Percentiles rank a stretch among this genome's conserved stretches.
Evolutionary conservation across 64 coral and sea anemone species (phyloP).

Genomic region (Montipora sp.): DNA sequence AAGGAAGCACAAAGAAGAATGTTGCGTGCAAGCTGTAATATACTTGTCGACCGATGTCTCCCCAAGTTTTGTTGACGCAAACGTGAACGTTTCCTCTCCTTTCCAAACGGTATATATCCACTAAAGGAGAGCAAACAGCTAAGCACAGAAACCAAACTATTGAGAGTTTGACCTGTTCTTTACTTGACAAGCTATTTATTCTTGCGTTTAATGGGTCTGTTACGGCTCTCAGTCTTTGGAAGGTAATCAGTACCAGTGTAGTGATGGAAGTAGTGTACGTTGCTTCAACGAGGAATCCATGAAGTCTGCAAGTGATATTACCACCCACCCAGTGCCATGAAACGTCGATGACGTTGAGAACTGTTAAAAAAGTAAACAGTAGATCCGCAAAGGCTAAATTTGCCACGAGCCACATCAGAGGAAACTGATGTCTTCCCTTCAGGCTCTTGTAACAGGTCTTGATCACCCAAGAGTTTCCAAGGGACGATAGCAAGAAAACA

Average conservation of each 20-base stretch:
- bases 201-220: slow-evolving; percentile 23
- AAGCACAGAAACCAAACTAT: neutral
- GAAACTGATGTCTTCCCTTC: neutral
- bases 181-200: neutral
- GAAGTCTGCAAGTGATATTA: slow-evolving; percentile 42
- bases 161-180: neutral
- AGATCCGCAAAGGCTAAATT: slow-evolving; percentile 61
- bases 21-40: slow-evolving; percentile 19
- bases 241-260: slow-evolving; percentile 49
- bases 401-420: slow-evolving; percentile 27
- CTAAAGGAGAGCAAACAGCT: neutral
- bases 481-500: neutral
- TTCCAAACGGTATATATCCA: neutral
- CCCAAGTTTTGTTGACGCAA: slow-evolving; percentile 25
- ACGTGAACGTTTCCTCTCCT: neutral
- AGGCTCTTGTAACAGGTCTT: slow-evolving; percentile 11
- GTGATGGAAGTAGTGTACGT: slow-evolving; percentile 54
- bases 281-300: slow-evolving; percentile 61
- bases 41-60: slow-evolving; percentile 11
- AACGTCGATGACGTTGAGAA: slow-evolving; percentile 34
- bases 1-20: slow-evolving; percentile 6
- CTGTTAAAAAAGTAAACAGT: slow-evolving; percentile 26
- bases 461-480: slow-evolving; percentile 54
- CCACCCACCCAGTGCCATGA: slow-evolving; percentile 46
- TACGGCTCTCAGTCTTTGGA: slow-evolving; percentile 4